These are phyloP conservation scores for Germaria angustata DNA, from an alignment of 2,888 invertebrate genomes.

Conservation along the genomic window DNA sequence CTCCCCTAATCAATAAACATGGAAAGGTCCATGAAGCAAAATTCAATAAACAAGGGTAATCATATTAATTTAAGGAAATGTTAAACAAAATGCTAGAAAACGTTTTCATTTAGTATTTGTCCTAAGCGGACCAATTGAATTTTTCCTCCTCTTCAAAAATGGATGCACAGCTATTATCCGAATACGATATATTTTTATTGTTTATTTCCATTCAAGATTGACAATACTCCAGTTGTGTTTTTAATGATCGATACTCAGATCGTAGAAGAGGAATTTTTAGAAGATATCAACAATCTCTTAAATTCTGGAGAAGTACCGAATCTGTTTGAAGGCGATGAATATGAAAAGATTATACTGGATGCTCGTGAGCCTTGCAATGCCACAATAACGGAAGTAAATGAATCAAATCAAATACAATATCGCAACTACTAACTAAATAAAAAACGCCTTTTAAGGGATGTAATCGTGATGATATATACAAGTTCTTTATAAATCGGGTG, in stretches of 20 bases:
- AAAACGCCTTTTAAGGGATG: constrained; percentile 79
- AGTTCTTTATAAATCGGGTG: constrained; percentile 91
- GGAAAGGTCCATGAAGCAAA: too few species aligned
- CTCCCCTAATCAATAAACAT: too few species aligned
- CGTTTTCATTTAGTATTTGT: too few species aligned
- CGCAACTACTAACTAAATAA: background rate
- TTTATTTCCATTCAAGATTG: constrained; percentile 75
- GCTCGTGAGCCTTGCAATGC: constrained; percentile 87
- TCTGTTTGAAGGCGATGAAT: constrained; percentile 92
- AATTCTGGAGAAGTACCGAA: constrained; percentile 97
- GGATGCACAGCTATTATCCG: too few species aligned
- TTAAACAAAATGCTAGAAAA: too few species aligned
- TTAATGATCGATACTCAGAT: constrained; percentile 95
- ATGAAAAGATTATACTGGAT: constrained; percentile 89
- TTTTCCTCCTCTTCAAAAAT: too few species aligned
- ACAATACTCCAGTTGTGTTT: constrained; percentile 88
- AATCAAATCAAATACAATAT: background rate
- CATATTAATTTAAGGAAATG: too few species aligned
- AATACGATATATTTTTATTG: too few species aligned
- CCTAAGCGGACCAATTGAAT: too few species aligned
- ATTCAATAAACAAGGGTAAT: too few species aligned
- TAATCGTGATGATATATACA: constrained; percentile 89
- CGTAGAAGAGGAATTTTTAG: constrained; percentile 92
- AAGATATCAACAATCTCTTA: constrained; percentile 94
- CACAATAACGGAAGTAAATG: constrained; percentile 83